These are phyloP conservation scores for Caradrina kadenii DNA, from an alignment of 2,888 invertebrate genomes.

Conservation along the genomic window DNA sequence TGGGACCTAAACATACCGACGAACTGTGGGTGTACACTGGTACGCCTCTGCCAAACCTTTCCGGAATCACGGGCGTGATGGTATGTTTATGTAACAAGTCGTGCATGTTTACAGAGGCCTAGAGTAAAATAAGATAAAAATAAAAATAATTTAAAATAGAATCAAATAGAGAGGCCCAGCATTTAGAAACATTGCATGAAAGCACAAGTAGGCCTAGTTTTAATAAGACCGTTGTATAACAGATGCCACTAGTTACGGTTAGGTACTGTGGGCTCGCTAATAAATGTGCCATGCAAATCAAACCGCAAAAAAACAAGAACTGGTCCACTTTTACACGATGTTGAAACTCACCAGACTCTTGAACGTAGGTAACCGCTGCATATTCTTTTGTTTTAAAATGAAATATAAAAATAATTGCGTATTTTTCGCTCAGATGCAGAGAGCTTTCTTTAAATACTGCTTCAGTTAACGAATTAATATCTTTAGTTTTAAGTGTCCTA, in stretches of 20 bases:
- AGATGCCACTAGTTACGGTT: constrained; percentile 14
- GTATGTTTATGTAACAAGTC: too few relatives aligned
- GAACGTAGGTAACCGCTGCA: too few relatives aligned
- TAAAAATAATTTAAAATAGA: too few relatives aligned
- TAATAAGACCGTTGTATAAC: constrained; percentile 52
- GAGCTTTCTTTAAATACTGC: too few relatives aligned
- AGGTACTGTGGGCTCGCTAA: background rate
- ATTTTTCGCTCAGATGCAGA: background rate
- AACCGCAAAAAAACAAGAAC: constrained; percentile 9
- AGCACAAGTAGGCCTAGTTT: constrained; percentile 42
- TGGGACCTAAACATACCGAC: too few relatives aligned
- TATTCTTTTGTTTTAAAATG: background rate
- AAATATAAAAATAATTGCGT: background rate
- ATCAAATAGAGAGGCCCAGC: constrained; percentile 16
- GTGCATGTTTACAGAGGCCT: too few relatives aligned
- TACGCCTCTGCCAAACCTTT: too few relatives aligned
- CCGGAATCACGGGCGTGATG: too few relatives aligned
- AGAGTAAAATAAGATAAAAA: too few relatives aligned
- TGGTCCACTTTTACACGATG: background rate
- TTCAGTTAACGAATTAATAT: too few relatives aligned
- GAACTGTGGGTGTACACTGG: too few relatives aligned
- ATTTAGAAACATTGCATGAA: constrained; percentile 39
- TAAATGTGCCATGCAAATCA: constrained; percentile 19
- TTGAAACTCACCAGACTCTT: constrained; percentile 8
- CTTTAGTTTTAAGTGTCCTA: too few relatives aligned